These are phyloP conservation scores for Platycheirus albimanus DNA, from an alignment of 2,888 invertebrate species.

Conservation along the genomic window DNA sequence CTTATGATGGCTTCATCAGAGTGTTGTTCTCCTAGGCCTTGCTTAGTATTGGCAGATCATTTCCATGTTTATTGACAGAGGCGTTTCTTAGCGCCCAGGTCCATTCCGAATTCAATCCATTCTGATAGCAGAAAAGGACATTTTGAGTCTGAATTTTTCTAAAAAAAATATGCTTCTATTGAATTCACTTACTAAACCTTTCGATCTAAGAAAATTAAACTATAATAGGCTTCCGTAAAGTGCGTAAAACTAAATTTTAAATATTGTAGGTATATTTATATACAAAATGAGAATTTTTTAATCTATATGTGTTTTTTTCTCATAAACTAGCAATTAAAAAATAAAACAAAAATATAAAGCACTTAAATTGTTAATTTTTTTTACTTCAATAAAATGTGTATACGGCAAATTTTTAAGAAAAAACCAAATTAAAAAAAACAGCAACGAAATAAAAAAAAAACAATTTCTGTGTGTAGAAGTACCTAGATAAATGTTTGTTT, in stretches of 20 bases:
- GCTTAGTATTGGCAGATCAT: no score
- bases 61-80: no score
- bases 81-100: no score
- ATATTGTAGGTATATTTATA: background rate
- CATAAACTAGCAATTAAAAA: slow-evolving; percentile 38
- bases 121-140: no score
- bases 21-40: no score
- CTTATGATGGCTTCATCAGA: no score
- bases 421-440: slow-evolving; percentile 40
- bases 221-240: slow-evolving; percentile 27
- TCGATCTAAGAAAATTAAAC: background rate
- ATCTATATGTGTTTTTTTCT: slow-evolving; percentile 45
- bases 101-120: no score
- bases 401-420: slow-evolving; percentile 1
- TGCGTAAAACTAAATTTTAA: background rate
- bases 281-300: slow-evolving; percentile 38
- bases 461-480: slow-evolving; percentile 56
- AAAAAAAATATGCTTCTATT: background rate
- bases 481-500: slow-evolving; percentile 25
- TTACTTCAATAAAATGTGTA: slow-evolving; percentile 5
- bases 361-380: slow-evolving; percentile 4
- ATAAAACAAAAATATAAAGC: slow-evolving; percentile 3
- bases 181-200: background rate
- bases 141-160: no score
- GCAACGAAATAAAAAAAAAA: slow-evolving; percentile 55